These are phyloP conservation scores for Girardinus metallicus DNA, from an alignment of 2,797 vertebrate genomes.

Conservation along the genomic window DNA sequence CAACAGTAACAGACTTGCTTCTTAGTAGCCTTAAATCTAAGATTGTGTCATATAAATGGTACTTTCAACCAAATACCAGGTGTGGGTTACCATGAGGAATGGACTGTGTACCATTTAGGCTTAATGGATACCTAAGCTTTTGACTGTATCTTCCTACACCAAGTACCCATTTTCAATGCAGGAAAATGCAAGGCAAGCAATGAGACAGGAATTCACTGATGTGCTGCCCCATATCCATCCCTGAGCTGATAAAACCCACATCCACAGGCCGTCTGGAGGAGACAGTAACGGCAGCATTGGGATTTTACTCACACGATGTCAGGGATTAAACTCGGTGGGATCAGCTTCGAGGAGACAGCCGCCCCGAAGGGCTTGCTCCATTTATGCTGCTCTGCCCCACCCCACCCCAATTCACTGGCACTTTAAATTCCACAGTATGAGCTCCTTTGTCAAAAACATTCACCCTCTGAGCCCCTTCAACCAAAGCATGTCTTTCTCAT, in stretches of 20 bases:
- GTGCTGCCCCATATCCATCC: conserved; percentile 55
- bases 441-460: conserved; percentile 68
- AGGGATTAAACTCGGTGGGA: conserved; percentile 77
- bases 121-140: conserved; percentile 32
- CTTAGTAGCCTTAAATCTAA: not conserved
- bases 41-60: not conserved
- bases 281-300: conserved; percentile 60
- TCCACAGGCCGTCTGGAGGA: conserved; percentile 58
- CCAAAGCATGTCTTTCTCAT: conserved; percentile 48
- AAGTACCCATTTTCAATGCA: conserved; percentile 46
- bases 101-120: conserved; percentile 8
- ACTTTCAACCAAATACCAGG: conserved; percentile 9
- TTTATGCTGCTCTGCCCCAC: conserved; percentile 57
- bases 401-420: conserved; percentile 50
- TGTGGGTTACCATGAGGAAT: conserved; percentile 34
- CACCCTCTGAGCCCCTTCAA: conserved; percentile 53
- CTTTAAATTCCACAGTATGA: conserved; percentile 65
- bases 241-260: conserved; percentile 61
- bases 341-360: conserved; percentile 71
- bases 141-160: conserved; percentile 59
- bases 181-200: conserved; percentile 50
- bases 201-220: conserved; percentile 45
- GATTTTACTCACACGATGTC: conserved; percentile 76
- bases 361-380: conserved; percentile 65
- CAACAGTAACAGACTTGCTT: not conserved